Base-by-base conservation (phyloP, 2,113 vertebrate genomes). In the Poicephalus gulielmi region DNA sequence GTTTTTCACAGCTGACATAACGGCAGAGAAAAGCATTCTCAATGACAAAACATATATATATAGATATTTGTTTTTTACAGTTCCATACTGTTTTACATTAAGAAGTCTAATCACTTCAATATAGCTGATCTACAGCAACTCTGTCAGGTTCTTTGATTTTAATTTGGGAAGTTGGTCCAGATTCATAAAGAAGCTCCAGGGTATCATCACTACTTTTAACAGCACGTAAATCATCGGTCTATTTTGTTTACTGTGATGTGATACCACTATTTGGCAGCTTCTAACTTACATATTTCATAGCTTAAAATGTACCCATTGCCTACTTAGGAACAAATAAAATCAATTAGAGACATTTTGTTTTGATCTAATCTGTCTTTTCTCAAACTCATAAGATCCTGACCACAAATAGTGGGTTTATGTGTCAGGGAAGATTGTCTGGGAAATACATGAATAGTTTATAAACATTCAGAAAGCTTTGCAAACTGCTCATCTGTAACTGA, bases 261-360 rank as follows among this genome's bases (percentile, higher is more conserved):
- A 63, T 46, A 35, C 5, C 18, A 73, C 62, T 64, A 53, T 79
- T 67, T 66, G 13, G 44, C 73, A 78, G 16, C 11, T 68, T 62
- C 43, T 60, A 39, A 86, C 27, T 88, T 90, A 59, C 69, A 49
- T 68, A 90, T 92, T 88, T 86, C 16, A 76, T 70, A 30, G 7
- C 8, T 82, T 33, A 37, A 77, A 9, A 79, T 31, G n/a, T 20
- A 63, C 6, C 46, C 13, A 17, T 76, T 79, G 27, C 11, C 23
- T 79, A 43, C 47, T 79, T 63, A 14, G 71, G 43, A 35, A 5
- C 22, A 86, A 86, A 60, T 15, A 49, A 73, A 83, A 85, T 88
- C 43, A 63, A 71, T 68, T 71, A 50, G 17, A 63, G 15, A 35
- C 11, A 37, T 2, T 20, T 75, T 43, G 19, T 7, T 81, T 93